Evolutionary conservation across 2,888 invertebrate species (phyloP), one percentile per base, ranked within the genome.

Genomic region (Aphrophora alni): DNA sequence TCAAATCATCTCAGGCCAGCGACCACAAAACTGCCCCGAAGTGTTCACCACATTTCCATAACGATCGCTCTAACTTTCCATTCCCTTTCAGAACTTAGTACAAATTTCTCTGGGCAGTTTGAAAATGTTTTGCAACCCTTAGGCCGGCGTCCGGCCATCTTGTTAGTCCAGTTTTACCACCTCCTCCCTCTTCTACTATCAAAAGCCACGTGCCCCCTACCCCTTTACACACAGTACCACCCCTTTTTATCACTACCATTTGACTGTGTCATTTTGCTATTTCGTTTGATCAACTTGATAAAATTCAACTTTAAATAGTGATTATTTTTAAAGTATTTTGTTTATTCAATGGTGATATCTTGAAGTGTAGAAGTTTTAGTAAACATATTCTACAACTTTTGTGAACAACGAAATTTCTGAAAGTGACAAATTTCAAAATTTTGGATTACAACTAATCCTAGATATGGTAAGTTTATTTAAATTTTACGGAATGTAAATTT

Each of bases 241-340:
- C 59, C 59, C 59, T 59, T 59, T 59, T 59, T 59, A 59, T 59
- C 59, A 59, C 59, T 59, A 21, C 59, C 59, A 59, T 59, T 59
- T 59, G 21, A 3, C 21, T 59, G 59, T 33, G 5, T 3, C 3
- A 8, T 3, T 59, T 14, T 2, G 10, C 21, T 44, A 44, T 44
- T 44, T 44, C n/a, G 33, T 33, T 33, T 33, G 33, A 33, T 8
- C 5, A 33, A 33, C 8, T 8, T 33, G 33, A 5, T 33, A 33
- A n/a, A 33, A 33, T 33, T n/a, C n/a, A n/a, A 33, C 8, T 33
- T 33, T 33, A 33, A 33, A 33, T 33, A 5, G 33, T 33, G 33
- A 33, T 33, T 33, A n/a, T n/a, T n/a, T n/a, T n/a, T n/a, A n/a
- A n/a, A n/a, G n/a, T n/a, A n/a, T n/a, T n/a, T n/a, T n/a, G n/a